Evolutionary conservation across 2,797 vertebrate species (phyloP).

Genomic region (Gorsachius magnificus): DNA sequence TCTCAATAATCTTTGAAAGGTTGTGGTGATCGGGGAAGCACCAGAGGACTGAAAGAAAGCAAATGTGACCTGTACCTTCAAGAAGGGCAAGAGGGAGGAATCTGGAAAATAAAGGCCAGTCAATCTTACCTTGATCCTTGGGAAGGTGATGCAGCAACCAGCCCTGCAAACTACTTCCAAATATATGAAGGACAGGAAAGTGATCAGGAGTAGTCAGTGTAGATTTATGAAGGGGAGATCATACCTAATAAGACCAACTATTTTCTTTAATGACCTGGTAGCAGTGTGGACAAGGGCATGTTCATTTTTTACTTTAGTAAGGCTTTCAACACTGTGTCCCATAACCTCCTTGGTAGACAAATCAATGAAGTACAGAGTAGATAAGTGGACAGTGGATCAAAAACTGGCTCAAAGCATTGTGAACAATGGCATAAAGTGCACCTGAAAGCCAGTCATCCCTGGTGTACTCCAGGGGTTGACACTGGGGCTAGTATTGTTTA

Average conservation of each 20-base stretch:
- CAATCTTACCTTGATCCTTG: background rate
- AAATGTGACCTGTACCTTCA: background rate
- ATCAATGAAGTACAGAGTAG: background rate
- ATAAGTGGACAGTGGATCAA: background rate
- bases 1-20: background rate
- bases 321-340: background rate
- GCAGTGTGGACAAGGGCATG: background rate
- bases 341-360: background rate
- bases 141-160: background rate
- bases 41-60: background rate
- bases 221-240: background rate
- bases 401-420: background rate
- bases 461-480: background rate
- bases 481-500: background rate
- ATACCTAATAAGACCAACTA: background rate
- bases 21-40: background rate
- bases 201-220: background rate
- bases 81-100: background rate
- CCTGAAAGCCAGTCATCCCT: background rate
- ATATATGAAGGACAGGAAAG: background rate
- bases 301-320: background rate
- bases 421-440: background rate
- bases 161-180: background rate
- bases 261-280: background rate
- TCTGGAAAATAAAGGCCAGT: background rate